Evolutionary conservation across 2,113 vertebrate genomes (phyloP), one percentile per base, ranked within the genome.

Genomic region (Chaetops frenatus): DNA sequence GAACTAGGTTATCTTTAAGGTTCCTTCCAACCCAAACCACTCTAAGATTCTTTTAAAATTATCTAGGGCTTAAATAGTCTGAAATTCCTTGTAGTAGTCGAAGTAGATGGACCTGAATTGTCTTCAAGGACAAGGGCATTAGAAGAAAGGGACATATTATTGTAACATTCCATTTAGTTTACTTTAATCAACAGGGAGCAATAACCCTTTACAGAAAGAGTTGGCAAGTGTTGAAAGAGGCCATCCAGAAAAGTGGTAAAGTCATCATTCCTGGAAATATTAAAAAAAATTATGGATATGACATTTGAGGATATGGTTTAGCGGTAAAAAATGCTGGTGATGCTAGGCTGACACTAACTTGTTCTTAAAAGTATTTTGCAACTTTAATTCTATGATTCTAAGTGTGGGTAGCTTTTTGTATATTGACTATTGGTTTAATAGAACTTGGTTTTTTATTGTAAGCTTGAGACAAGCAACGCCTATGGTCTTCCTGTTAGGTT

Each of bases 341-440:
- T 50, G 31, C 22, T 72, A 65, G 31, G 12, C 7, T 65, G 42
- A 33, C 15, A 22, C 17, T 42, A 12, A 33, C 22, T 36, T 65
- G 18, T 27, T 27, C 42, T 65, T 50, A 35, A 48, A 65, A 7
- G 9, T 11, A 27, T 57, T 72, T 81, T 50, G 3, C 33, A 25
- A 44, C 18, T 22, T 65, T 44, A 50, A 20, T 50, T 65, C 25
- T 57, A 4, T 44, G 10, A 27, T 72, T 72, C 18, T 23, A 78
- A 56, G 8, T 14, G 3, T 2, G 3, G 1, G 10, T 1, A 3
- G 3, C 1, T 24, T 48, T 51, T 44, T 20, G 2, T 47, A 9
- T 66, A 22, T 44, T 94, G 28, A 15, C 69, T 69, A 51, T n/a
- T 56, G 17, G 9, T 79, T 92, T 70, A 62, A 70, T 62, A 29